Conservation (phyloP, 2,797 vertebrate genomes). For the Oreonectes daqikongensis region DNA sequence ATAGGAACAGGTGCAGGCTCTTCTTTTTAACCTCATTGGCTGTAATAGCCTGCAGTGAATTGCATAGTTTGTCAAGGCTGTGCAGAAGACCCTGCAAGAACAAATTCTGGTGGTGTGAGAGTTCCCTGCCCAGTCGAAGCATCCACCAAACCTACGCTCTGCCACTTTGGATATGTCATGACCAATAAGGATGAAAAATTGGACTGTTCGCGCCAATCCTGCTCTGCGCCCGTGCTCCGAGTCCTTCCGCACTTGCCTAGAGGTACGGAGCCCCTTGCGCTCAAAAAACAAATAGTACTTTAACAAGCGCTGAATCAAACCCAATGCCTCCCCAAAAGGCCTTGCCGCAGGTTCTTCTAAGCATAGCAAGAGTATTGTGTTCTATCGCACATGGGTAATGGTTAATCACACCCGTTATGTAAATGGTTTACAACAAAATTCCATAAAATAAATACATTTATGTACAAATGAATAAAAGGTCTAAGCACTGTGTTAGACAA, state of each 20-base stretch:
- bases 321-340: conserved; percentile 65
- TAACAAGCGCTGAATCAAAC: conserved; percentile 74
- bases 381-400: too few relatives aligned
- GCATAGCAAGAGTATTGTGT: too few relatives aligned
- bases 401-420: too few relatives aligned
- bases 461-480: too few relatives aligned
- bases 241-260: conserved; percentile 69
- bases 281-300: conserved; percentile 69
- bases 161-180: conserved; percentile 85
- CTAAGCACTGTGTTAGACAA: too few relatives aligned
- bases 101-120: conserved; percentile 22
- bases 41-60: conserved; percentile 58
- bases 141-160: conserved; percentile 68
- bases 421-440: background rate
- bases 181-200: conserved; percentile 94
- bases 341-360: background rate
- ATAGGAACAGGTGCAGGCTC: conserved; percentile 48
- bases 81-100: conserved; percentile 23
- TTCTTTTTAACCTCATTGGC: conserved; percentile 58
- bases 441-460: background rate
- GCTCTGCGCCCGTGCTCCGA: conserved; percentile 63
- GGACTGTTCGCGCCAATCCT: conserved; percentile 68
- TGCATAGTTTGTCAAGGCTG: conserved; percentile 63
- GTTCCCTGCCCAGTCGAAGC: conserved; percentile 65
- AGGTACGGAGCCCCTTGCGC: conserved; percentile 70